These are phyloP conservation scores for Procapra przewalskii DNA, from an alignment of 2,113 vertebrate genomes.

Conservation along the genomic window DNA sequence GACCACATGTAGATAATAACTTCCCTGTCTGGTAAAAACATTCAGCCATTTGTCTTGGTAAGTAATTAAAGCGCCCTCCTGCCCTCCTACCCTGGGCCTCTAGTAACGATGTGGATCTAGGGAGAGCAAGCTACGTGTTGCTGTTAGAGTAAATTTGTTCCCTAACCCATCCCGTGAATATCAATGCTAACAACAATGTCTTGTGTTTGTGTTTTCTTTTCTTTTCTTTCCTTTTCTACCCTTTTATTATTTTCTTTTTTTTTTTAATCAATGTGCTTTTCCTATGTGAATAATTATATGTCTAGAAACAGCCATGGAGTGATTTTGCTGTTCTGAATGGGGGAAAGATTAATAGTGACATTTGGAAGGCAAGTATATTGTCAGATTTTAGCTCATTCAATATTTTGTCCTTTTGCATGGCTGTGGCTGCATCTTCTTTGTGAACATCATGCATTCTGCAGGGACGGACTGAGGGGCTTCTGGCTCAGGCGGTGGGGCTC, in stretches of 20 bases:
- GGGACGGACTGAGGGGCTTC: constrained; percentile 68
- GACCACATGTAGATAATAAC: constrained; percentile 59
- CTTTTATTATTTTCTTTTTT: constrained; percentile 64
- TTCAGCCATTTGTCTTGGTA: constrained; percentile 75
- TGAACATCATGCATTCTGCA: constrained; percentile 75
- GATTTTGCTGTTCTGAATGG: constrained; percentile 96
- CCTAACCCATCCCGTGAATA: constrained; percentile 84
- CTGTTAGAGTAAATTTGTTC: constrained; percentile 79
- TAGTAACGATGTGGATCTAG: constrained; percentile 20
- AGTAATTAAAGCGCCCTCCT: constrained; percentile 64
- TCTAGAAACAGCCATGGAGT: constrained; percentile 98
- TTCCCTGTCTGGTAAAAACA: constrained; percentile 72
- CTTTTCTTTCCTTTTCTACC: constrained; percentile 60
- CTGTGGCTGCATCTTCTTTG: constrained; percentile 79
- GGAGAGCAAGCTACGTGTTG: constrained; percentile 37
- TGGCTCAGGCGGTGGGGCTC: constrained; percentile 66
- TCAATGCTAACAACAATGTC: constrained; percentile 89
- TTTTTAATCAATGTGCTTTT: constrained; percentile 82
- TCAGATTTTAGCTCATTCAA: constrained; percentile 80
- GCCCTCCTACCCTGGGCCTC: constrained; percentile 12
- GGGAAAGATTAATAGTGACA: constrained; percentile 99
- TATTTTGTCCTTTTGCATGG: constrained; percentile 82
- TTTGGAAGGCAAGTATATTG: constrained; percentile 99
- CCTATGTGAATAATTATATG: constrained; percentile 86
- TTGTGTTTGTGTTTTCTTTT: constrained; percentile 79